A percentile compares a stretch with the other conserved stretches of the same genome.
These are phyloP conservation scores for Formica exsecta DNA, from an alignment of 1,140 invertebrate genomes.

Conservation along the genomic window DNA sequence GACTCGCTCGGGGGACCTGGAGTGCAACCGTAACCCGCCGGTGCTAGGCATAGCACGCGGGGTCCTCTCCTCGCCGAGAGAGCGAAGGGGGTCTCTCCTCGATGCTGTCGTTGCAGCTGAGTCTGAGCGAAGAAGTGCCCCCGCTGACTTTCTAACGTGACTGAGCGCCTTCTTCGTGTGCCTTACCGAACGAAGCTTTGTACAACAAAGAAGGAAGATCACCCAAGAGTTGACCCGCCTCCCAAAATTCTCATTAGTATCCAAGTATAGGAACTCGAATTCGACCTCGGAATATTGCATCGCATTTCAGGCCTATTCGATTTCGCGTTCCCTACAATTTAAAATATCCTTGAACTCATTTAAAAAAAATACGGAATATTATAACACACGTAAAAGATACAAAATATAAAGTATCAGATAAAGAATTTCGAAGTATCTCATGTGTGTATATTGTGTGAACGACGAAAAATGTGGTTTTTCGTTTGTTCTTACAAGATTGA, in stretches of 20 bases:
- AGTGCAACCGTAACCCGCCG: conserved; percentile 68
- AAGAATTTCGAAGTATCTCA: too few relatives aligned
- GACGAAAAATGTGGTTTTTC: too few relatives aligned
- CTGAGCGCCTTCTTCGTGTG: conserved; percentile 80
- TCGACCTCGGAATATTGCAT: not conserved
- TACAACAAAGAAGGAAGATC: conserved; percentile 17
- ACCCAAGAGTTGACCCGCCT: not conserved
- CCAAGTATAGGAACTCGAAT: not conserved
- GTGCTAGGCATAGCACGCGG: conserved; percentile 59
- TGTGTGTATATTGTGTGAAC: too few relatives aligned
- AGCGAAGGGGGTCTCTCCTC: not conserved
- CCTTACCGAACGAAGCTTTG: conserved; percentile 76
- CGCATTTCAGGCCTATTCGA: not conserved
- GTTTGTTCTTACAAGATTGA: not conserved
- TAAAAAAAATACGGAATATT: too few relatives aligned
- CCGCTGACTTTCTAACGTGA: conserved; percentile 84
- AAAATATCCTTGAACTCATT: too few relatives aligned
- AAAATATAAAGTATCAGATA: too few relatives aligned
- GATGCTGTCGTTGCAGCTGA: conserved; percentile 40
- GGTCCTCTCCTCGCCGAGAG: not conserved
- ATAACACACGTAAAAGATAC: too few relatives aligned
- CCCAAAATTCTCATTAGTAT: conserved; percentile 7
- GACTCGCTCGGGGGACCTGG: conserved; percentile 4
- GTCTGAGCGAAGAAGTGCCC: conserved; percentile 38
- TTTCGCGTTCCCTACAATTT: too few relatives aligned